Conservation (phyloP, 1,140 invertebrate species). For the Seison nebaliae region DNA sequence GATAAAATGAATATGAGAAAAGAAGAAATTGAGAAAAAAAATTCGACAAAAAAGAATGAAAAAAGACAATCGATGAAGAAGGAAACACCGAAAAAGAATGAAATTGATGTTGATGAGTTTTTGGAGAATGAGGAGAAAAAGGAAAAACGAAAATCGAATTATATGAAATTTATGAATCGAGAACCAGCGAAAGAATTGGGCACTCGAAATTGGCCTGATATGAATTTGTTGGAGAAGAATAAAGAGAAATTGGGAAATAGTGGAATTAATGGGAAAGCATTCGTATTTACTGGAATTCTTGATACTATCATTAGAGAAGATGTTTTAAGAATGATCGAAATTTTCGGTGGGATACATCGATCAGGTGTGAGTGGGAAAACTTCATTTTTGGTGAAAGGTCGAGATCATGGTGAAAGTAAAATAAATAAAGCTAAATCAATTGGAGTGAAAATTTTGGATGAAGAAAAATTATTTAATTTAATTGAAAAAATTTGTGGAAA, state of each 20-base stretch:
- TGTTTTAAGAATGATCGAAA: conserved; percentile 41
- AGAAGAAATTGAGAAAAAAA: conserved; percentile 9
- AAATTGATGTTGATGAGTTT: background rate
- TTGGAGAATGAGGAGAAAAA: background rate
- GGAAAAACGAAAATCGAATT: background rate
- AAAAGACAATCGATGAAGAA: conserved; percentile 16
- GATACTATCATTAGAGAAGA: conserved; percentile 62
- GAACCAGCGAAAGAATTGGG: conserved; percentile 1
- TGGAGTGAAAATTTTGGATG: conserved; percentile 34
- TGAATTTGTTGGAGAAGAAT: conserved; percentile 1
- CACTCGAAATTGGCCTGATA: background rate
- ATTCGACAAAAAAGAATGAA: conserved; percentile 14
- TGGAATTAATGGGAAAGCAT: conserved; percentile 46
- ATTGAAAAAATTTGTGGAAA: conserved; percentile 35
- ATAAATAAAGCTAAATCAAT: conserved; percentile 35
- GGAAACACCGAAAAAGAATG: conserved; percentile 6
- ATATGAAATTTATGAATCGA: background rate
- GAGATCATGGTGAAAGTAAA: conserved; percentile 55
- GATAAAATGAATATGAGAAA: conserved; percentile 11
- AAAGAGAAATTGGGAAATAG: conserved; percentile 16
- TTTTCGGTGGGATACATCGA: conserved; percentile 51
- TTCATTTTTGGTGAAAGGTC: conserved; percentile 50
- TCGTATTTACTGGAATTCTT: conserved; percentile 57
- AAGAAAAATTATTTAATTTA: conserved; percentile 54
- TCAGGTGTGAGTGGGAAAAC: conserved; percentile 47